Percentiles rank a stretch among this genome's conserved stretches.
phyloP scores from a whole-genome alignment of 2,888 invertebrate genomes.

The Melinaea marsaeus region DNA sequence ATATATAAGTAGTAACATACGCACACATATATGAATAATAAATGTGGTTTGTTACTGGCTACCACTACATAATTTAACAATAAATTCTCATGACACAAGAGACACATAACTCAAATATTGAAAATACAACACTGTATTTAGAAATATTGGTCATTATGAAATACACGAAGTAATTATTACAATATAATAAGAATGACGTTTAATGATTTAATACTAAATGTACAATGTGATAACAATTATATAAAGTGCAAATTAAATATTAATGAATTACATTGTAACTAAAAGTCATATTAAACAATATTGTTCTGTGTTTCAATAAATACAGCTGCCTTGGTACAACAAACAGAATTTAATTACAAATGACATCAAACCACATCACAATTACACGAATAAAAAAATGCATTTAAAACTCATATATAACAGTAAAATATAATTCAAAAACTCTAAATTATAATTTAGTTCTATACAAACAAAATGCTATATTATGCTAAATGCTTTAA shows the following conservation, averaged over 20 bases:
- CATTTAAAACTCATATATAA: too few relatives aligned
- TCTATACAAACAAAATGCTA: too few relatives aligned
- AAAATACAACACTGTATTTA: background rate
- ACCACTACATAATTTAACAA: too few relatives aligned
- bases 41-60: too few relatives aligned
- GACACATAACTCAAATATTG: background rate
- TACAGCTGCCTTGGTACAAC: background rate
- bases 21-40: too few relatives aligned
- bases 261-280: constrained; percentile 14
- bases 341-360: background rate
- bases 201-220: constrained; percentile 14
- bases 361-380: too few relatives aligned
- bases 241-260: constrained; percentile 16
- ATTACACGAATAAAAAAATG: too few relatives aligned
- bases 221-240: constrained; percentile 15
- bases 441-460: too few relatives aligned
- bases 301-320: background rate
- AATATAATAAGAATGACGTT: constrained; percentile 10
- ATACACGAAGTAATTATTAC: background rate
- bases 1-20: too few relatives aligned
- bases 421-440: too few relatives aligned
- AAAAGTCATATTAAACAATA: constrained; percentile 16
- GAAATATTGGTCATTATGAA: background rate
- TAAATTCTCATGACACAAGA: background rate
- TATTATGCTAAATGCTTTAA: too few relatives aligned